Evolutionary conservation across 2,888 invertebrate species (phyloP).

Genomic region (Conus canariensis): DNA sequence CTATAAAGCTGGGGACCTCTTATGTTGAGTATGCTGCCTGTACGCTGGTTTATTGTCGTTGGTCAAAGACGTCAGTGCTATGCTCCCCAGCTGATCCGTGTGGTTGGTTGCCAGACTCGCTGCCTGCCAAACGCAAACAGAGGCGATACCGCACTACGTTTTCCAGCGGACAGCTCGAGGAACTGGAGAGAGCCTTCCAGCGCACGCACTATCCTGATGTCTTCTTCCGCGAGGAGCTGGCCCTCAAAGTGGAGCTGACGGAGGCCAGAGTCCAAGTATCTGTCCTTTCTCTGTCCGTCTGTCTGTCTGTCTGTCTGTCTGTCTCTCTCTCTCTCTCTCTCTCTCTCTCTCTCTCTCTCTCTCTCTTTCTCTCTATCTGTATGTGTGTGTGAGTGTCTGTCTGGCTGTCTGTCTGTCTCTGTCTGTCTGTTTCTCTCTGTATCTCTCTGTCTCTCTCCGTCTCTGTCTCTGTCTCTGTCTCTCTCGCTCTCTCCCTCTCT

Average conservation of each 20-base stretch:
- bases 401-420: conserved; percentile 4
- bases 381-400: background rate
- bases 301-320: conserved; percentile 6
- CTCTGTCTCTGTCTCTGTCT: background rate
- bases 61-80: too few species aligned
- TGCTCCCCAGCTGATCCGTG: too few species aligned
- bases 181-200: conserved; percentile 76
- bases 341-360: conserved; percentile 13
- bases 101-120: background rate
- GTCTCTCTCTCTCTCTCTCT: background rate
- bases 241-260: conserved; percentile 70
- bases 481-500: background rate
- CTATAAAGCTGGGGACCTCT: too few species aligned
- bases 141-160: conserved; percentile 76
- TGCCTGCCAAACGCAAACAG: conserved; percentile 66
- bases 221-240: conserved; percentile 73
- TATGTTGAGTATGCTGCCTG: too few species aligned
- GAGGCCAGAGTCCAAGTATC: conserved; percentile 71
- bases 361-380: background rate
- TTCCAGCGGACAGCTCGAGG: conserved; percentile 74
- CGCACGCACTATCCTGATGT: conserved; percentile 78
- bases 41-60: too few species aligned
- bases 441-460: background rate
- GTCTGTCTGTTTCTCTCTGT: background rate
- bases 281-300: background rate